A percentile compares a stretch with the other conserved stretches of the same genome.
Conservation (phyloP, 2,113 vertebrate genomes). For the Boleophthalmus pectinirostris region DNA sequence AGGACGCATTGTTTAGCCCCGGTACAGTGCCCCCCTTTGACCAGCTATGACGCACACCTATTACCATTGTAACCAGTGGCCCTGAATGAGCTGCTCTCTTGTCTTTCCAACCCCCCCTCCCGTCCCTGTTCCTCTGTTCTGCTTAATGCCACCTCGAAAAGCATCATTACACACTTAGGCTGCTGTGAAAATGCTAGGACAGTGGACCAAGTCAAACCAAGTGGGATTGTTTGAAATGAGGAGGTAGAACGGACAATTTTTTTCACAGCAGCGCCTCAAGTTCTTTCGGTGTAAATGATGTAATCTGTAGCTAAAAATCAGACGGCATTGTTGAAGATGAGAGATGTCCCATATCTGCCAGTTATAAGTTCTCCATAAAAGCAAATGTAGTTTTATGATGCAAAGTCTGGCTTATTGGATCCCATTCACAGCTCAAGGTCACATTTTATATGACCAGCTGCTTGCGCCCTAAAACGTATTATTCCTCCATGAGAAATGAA, state of each 20-base stretch:
- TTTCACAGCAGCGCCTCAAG: neutral
- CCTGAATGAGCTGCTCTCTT: constrained; percentile 31
- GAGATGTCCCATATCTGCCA: neutral
- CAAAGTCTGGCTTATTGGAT: constrained; percentile 8
- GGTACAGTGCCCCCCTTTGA: constrained; percentile 25
- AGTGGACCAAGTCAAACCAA: constrained; percentile 59
- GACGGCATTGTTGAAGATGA: neutral
- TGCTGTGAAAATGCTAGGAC: constrained; percentile 69
- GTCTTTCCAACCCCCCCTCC: neutral
- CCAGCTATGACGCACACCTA: constrained; percentile 34
- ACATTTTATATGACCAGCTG: constrained; percentile 9
- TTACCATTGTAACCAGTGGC: constrained; percentile 39
- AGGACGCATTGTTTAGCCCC: constrained; percentile 36
- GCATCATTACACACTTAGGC: constrained; percentile 71
- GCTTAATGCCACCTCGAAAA: constrained; percentile 66
- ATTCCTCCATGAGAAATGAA: constrained; percentile 3
- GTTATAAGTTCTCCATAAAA: constrained; percentile 1
- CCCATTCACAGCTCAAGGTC: constrained; percentile 6
- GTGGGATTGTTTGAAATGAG: constrained; percentile 16
- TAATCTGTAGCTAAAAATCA: constrained; percentile 1
- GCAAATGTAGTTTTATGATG: constrained; percentile 4
- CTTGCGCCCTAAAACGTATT: constrained; percentile 7
- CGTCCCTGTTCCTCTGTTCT: constrained; percentile 11
- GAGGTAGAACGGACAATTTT: constrained; percentile 14
- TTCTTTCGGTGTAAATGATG: constrained; percentile 2